phyloP scores from a whole-genome alignment of 1,140 invertebrate genomes.

The Orussus abietinus region DNA sequence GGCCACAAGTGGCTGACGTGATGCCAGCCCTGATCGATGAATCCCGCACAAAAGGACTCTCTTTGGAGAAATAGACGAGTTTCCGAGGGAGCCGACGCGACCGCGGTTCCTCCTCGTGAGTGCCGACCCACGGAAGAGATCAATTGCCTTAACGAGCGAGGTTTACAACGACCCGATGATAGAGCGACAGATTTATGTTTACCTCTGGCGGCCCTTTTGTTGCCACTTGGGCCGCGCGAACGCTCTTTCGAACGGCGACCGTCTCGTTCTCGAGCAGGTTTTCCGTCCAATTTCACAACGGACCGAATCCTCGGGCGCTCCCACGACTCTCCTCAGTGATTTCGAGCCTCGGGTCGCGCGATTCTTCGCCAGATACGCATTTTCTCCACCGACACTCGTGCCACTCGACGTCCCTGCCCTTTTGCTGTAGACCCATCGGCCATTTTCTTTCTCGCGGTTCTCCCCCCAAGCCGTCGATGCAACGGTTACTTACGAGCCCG shows the following conservation, averaged over 20 bases:
- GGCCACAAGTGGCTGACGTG: constrained; percentile 42
- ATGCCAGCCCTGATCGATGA: constrained; percentile 36
- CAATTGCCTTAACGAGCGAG: no score
- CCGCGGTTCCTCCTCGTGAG: no score
- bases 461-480: constrained; percentile 1
- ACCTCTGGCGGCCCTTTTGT: constrained; percentile 41
- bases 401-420: constrained; percentile 50
- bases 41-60: no score
- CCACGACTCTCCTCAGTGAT: constrained; percentile 11
- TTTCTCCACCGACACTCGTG: constrained; percentile 26
- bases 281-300: constrained; percentile 14
- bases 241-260: constrained; percentile 18
- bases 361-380: constrained; percentile 30
- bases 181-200: constrained; percentile 29
- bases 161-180: not conserved
- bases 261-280: constrained; percentile 16
- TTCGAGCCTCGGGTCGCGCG: constrained; percentile 20
- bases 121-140: not conserved
- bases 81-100: no score
- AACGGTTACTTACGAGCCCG: no score
- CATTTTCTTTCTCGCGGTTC: constrained; percentile 47
- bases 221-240: constrained; percentile 26
- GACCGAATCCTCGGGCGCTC: constrained; percentile 15
- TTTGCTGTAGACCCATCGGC: constrained; percentile 49
- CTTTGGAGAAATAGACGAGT: no score